Evolutionary conservation across 2,888 invertebrate genomes (phyloP).

Genomic region (Drosophila prostipennis): DNA sequence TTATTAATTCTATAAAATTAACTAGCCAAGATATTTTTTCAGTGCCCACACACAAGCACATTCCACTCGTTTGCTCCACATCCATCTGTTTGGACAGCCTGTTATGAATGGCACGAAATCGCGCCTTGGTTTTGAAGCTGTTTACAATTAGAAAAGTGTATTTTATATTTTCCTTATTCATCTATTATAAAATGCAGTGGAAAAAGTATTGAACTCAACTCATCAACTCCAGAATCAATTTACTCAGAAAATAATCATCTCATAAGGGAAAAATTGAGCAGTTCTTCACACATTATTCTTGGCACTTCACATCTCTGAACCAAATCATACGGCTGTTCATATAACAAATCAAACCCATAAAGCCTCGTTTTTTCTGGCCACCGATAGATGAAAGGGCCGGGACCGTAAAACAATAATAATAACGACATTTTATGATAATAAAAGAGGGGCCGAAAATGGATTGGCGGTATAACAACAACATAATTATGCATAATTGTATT

Average conservation of each 20-base stretch:
- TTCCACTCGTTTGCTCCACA: neutral
- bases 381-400: slow-evolving; percentile 3
- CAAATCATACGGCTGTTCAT: neutral
- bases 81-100: slow-evolving; percentile 12
- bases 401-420: slow-evolving; percentile 2
- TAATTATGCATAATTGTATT: slow-evolving; percentile 34
- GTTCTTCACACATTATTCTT: neutral
- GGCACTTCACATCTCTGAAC: slow-evolving; percentile 7
- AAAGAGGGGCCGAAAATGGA: neutral
- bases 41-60: neutral
- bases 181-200: neutral
- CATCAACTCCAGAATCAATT: neutral
- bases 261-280: neutral
- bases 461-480: slow-evolving; percentile 18
- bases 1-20: too few relatives aligned
- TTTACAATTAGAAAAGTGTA: neutral
- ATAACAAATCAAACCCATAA: slow-evolving; percentile 5
- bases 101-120: neutral
- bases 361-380: neutral
- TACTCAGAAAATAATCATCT: too few relatives aligned
- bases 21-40: neutral
- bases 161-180: neutral
- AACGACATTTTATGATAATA: slow-evolving; percentile 14
- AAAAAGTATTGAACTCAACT: neutral
- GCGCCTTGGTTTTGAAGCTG: neutral